Conservation (phyloP, 2,113 vertebrate genomes). For the Dendrocopos noguchii region DNA sequence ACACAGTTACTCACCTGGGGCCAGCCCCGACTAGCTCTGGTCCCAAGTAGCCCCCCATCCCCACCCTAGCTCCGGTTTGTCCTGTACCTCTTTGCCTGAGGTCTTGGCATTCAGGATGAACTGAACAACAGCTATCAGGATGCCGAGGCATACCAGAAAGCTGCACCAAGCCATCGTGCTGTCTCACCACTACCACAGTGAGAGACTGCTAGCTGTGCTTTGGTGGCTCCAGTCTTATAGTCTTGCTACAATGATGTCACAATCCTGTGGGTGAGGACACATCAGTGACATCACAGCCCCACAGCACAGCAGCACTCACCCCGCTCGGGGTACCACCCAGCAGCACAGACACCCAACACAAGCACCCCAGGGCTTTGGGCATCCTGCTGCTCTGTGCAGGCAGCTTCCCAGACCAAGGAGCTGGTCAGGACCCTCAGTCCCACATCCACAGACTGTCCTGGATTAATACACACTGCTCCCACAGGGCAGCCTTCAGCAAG, state of each 20-base stretch:
- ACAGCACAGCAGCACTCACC: background rate
- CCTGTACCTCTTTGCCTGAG: background rate
- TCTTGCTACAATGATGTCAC: no score
- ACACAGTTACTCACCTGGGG: background rate
- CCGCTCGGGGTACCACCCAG: background rate
- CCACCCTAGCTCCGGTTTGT: no score
- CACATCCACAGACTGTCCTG: no score
- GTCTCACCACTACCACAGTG: no score
- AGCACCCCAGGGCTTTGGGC: background rate
- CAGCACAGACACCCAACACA: background rate
- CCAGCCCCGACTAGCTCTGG: no score
- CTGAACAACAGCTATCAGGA: background rate
- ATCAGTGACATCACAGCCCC: background rate
- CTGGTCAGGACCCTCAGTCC: no score
- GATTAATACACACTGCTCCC: no score
- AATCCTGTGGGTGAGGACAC: background rate
- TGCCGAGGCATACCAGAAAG: background rate
- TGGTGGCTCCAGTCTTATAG: background rate
- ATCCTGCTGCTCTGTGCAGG: no score
- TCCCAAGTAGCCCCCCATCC: no score
- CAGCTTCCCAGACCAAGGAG: no score
- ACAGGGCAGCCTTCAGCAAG: no score
- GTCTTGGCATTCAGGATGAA: background rate
- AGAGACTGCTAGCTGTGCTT: background rate
- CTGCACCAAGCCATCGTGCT: background rate